Percentiles rank a stretch among this genome's conserved stretches.
Evolutionary conservation across 2,113 vertebrate species (phyloP).

Genomic region (Ctenodactylus gundi): DNA sequence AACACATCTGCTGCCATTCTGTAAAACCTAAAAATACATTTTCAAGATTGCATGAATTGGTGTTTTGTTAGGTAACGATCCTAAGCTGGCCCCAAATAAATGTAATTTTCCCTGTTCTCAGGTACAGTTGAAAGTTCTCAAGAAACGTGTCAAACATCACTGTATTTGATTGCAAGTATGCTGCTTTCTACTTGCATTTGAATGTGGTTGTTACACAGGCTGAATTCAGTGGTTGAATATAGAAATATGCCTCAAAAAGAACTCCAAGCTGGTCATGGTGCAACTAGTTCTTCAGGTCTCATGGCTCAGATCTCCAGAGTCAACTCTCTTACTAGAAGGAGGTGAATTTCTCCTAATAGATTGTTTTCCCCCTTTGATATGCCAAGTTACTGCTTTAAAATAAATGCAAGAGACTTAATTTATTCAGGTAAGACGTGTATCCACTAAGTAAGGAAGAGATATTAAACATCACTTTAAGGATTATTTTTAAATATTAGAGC

Average conservation of each 20-base stretch:
- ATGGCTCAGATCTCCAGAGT: not conserved
- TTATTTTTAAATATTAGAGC: conserved; percentile 28
- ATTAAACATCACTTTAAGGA: not conserved
- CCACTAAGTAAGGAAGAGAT: conserved; percentile 7
- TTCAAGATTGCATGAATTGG: not conserved
- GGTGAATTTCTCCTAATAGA: not conserved
- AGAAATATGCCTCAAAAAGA: not conserved
- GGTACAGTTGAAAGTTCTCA: not conserved
- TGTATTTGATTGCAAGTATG: not conserved
- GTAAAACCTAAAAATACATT: not conserved
- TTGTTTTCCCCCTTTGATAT: not conserved
- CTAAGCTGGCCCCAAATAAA: not conserved
- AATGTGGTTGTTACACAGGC: not conserved
- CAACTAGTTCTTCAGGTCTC: not conserved
- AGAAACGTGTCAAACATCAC: not conserved
- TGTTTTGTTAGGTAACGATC: not conserved
- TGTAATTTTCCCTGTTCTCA: not conserved
- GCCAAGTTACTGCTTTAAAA: not conserved
- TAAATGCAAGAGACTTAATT: not conserved
- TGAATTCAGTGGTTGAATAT: not conserved
- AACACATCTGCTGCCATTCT: not conserved
- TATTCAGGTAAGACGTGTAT: conserved; percentile 5
- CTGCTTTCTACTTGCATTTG: not conserved
- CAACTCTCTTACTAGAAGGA: not conserved
- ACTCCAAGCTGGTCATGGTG: not conserved